phyloP scores from a whole-genome alignment of 1,140 invertebrate genomes.

The Spodoptera litura region DNA sequence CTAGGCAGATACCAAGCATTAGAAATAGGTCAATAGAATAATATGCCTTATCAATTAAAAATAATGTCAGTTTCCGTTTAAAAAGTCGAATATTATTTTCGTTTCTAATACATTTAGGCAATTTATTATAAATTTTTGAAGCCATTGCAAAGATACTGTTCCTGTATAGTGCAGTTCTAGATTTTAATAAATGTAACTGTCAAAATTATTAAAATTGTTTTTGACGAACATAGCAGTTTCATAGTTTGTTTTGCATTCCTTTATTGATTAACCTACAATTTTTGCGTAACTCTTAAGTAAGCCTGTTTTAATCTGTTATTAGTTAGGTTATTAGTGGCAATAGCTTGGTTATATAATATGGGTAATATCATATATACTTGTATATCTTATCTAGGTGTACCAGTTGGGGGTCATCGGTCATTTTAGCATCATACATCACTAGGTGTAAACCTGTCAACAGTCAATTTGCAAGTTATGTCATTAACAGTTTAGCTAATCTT shows the following conservation, averaged over 20 bases:
- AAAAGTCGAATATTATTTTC: too few relatives aligned
- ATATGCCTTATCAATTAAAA: too few relatives aligned
- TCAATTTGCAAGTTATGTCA: slow-evolving; percentile 52
- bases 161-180: too few relatives aligned
- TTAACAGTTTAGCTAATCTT: slow-evolving; percentile 44
- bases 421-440: slow-evolving; percentile 24
- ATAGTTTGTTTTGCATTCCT: background rate
- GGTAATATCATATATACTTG: slow-evolving; percentile 14
- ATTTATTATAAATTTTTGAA: too few relatives aligned
- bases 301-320: slow-evolving; percentile 6
- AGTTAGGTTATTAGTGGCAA: slow-evolving; percentile 53
- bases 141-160: too few relatives aligned
- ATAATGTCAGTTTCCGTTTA: too few relatives aligned
- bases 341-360: slow-evolving; percentile 51
- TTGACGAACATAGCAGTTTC: too few relatives aligned
- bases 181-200: too few relatives aligned
- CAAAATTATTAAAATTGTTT: too few relatives aligned
- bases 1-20: too few relatives aligned
- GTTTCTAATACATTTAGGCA: too few relatives aligned
- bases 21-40: too few relatives aligned
- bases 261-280: slow-evolving; percentile 1
- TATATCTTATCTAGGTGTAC: background rate
- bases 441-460: slow-evolving; percentile 46
- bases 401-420: slow-evolving; percentile 37
- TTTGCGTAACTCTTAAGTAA: background rate